Conservation (phyloP, 1,140 invertebrate genomes). For the Agrypnia vestita region DNA sequence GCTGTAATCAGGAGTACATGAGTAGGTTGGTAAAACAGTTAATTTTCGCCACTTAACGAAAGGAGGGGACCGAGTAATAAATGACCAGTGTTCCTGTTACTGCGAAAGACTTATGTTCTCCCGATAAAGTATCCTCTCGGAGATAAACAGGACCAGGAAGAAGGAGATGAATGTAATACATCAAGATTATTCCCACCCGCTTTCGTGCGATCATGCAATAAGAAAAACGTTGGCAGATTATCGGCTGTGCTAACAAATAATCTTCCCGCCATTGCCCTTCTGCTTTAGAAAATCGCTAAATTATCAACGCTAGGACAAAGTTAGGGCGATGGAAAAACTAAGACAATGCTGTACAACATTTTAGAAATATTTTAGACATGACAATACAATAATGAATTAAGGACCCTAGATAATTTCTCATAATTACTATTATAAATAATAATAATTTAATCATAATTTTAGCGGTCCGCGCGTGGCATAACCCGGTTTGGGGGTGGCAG, state of each 20-base stretch:
- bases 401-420: no score
- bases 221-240: conserved; percentile 53
- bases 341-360: no score
- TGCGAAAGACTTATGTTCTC: conserved; percentile 52
- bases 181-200: conserved; percentile 54
- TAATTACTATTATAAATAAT: no score
- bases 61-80: conserved; percentile 48
- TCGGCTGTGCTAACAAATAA: conserved; percentile 18
- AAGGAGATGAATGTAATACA: conserved; percentile 51
- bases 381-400: no score
- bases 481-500: no score
- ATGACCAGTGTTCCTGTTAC: conserved; percentile 48
- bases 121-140: conserved; percentile 50
- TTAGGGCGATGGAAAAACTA: background rate
- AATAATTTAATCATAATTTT: no score
- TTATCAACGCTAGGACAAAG: background rate
- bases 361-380: no score
- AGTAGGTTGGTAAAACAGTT: conserved; percentile 53
- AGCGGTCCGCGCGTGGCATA: no score
- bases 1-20: conserved; percentile 12
- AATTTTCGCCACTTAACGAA: conserved; percentile 57
- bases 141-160: conserved; percentile 36
- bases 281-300: conserved; percentile 1
- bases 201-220: conserved; percentile 56
- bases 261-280: conserved; percentile 28